Evolutionary conservation across 2,888 invertebrate genomes (phyloP).

Genomic region (Stratiomys singularior): DNA sequence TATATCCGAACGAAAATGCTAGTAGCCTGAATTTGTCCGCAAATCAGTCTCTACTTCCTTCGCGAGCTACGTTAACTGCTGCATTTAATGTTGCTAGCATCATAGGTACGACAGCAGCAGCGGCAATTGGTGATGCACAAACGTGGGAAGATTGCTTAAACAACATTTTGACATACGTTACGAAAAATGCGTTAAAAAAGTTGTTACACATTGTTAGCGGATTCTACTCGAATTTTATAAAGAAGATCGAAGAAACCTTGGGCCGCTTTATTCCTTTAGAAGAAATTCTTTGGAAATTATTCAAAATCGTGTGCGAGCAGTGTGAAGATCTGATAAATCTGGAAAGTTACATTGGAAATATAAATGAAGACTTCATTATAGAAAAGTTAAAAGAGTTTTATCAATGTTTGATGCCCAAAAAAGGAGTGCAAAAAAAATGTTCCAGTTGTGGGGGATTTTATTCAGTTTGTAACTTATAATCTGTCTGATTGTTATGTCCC

Average conservation of each 20-base stretch:
- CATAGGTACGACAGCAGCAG: neutral
- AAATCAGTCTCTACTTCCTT: neutral
- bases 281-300: slow-evolving; percentile 9
- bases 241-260: neutral
- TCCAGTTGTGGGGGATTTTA: slow-evolving; percentile 21
- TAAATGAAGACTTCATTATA: neutral
- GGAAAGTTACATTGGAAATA: neutral
- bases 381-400: neutral
- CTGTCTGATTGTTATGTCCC: too few species aligned
- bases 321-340: slow-evolving; percentile 3
- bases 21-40: neutral
- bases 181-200: neutral
- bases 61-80: neutral
- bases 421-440: slow-evolving; percentile 6
- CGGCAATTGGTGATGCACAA: neutral
- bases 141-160: slow-evolving; percentile 21
- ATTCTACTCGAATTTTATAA: neutral
- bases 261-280: slow-evolving; percentile 16
- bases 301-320: neutral
- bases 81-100: neutral
- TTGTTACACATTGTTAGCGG: neutral
- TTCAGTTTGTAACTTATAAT: neutral
- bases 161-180: neutral
- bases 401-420: neutral
- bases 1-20: neutral